Evolutionary conservation across 2,888 invertebrate genomes (phyloP).

Genomic region (Dicyrtoma fusca): DNA sequence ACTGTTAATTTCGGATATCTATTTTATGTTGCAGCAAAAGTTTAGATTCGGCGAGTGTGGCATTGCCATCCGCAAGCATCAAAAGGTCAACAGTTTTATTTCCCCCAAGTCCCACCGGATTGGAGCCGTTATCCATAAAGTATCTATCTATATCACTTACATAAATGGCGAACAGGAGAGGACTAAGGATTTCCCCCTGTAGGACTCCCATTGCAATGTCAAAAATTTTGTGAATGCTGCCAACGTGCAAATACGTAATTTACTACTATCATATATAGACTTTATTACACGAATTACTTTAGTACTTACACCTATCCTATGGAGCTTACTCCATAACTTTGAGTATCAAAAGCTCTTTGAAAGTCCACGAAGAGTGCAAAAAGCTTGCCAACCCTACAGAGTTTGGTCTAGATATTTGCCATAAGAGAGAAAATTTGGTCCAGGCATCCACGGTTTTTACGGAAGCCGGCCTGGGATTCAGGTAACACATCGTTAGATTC

Average conservation of each 20-base stretch:
- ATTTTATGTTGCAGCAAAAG: conserved; percentile 13
- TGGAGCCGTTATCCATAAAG: neutral
- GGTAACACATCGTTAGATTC: neutral
- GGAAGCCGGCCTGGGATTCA: conserved; percentile 12
- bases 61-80: conserved; percentile 10
- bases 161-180: conserved; percentile 5
- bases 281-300: neutral
- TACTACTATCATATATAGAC: neutral
- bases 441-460: neutral
- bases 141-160: conserved; percentile 8
- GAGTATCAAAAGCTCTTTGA: neutral
- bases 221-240: neutral
- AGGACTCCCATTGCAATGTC: neutral
- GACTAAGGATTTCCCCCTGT: conserved; percentile 8
- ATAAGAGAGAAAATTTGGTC: conserved; percentile 20
- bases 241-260: neutral
- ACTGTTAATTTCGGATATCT: no score
- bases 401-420: neutral
- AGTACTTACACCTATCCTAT: conserved; percentile 9
- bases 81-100: neutral
- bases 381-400: neutral
- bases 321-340: conserved; percentile 3
- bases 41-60: neutral
- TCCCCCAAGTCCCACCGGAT: neutral
- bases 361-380: conserved; percentile 18